phyloP scores from a whole-genome alignment of 2,113 vertebrate species.

The Zosterops lateralis region DNA sequence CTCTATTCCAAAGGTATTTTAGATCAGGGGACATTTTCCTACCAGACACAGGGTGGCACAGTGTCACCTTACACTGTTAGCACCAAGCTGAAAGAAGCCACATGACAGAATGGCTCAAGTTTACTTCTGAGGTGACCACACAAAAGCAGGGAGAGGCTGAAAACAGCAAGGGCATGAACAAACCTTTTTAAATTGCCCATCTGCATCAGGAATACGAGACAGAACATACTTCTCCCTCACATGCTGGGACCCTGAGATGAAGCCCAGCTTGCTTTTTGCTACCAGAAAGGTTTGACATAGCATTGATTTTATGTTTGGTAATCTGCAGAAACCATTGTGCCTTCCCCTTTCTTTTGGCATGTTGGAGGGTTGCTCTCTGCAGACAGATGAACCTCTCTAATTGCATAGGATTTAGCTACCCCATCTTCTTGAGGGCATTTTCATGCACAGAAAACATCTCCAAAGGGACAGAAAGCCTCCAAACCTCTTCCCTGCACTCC shows the following conservation, averaged over 20 bases:
- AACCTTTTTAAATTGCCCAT: background rate
- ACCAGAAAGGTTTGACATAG: background rate
- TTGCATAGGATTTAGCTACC: background rate
- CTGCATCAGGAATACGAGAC: background rate
- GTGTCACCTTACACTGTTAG: conserved; percentile 4
- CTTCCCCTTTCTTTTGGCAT: background rate
- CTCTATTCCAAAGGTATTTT: background rate
- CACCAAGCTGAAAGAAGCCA: background rate
- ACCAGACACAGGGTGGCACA: conserved; percentile 19
- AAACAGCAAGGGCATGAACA: background rate
- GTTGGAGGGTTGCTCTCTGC: background rate
- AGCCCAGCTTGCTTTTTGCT: background rate
- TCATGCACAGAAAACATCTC: background rate
- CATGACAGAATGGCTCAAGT: background rate
- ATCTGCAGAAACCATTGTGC: background rate
- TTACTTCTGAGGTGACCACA: background rate
- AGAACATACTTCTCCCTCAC: background rate
- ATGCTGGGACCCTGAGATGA: background rate
- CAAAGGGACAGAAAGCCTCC: background rate
- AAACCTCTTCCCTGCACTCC: background rate
- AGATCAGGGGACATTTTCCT: background rate
- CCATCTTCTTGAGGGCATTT: background rate
- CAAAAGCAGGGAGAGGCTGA: background rate
- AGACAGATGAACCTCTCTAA: background rate
- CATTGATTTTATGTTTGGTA: background rate